These are phyloP conservation scores for Synergus gifuensis DNA, from an alignment of 2,888 invertebrate genomes.

Conservation along the genomic window DNA sequence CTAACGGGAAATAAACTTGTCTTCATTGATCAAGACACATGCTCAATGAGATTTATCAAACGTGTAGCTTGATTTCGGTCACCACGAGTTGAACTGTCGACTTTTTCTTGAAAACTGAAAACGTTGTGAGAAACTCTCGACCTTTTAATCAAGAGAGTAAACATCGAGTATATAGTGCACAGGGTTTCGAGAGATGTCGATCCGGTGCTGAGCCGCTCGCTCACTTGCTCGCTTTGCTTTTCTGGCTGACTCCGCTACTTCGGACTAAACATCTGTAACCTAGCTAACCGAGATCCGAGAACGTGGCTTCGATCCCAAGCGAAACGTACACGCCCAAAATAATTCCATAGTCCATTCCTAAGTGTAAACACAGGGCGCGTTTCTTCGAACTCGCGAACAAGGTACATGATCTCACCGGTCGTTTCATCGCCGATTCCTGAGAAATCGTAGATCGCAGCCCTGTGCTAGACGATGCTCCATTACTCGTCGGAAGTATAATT, in stretches of 20 bases:
- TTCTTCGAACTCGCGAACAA: constrained; percentile 13
- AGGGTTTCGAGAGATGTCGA: constrained; percentile 41
- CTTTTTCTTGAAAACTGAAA: background rate
- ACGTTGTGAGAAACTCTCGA: constrained; percentile 37
- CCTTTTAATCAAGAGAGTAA: constrained; percentile 44
- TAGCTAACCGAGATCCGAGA: constrained; percentile 58
- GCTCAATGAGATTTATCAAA: background rate
- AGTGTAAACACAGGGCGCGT: constrained; percentile 23
- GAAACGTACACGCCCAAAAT: constrained; percentile 48
- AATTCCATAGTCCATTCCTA: constrained; percentile 29
- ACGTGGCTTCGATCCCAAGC: constrained; percentile 53
- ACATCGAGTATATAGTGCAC: constrained; percentile 48
- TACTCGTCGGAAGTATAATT: background rate
- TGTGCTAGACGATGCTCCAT: background rate
- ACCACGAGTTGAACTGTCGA: background rate
- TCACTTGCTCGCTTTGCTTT: constrained; percentile 42
- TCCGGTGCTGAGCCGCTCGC: background rate
- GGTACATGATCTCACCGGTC: constrained; percentile 19
- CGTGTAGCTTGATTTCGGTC: background rate
- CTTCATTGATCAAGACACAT: constrained; percentile 17
- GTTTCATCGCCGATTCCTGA: background rate
- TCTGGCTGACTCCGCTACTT: constrained; percentile 51
- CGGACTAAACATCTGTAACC: constrained; percentile 58
- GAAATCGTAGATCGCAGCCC: background rate
- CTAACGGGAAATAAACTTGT: constrained; percentile 35